Evolutionary conservation across 2,888 invertebrate genomes (phyloP).

Genomic region (Operophtera brumata): DNA sequence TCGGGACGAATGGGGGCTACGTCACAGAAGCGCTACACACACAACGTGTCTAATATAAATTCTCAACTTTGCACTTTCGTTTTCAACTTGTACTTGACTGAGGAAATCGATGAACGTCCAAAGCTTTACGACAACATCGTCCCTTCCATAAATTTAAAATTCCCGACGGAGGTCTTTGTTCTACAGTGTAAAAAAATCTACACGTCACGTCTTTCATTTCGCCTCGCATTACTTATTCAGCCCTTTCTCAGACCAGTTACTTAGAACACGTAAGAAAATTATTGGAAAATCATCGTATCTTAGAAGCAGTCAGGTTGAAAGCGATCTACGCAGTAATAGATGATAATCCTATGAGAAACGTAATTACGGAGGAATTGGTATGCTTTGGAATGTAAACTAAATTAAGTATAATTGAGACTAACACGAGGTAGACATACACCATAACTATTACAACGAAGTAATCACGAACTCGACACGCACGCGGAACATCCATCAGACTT

Average conservation of each 20-base stretch:
- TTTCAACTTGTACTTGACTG: slow-evolving; percentile 39
- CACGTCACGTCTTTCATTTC: slow-evolving; percentile 24
- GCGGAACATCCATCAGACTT: slow-evolving; percentile 29
- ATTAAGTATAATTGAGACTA: slow-evolving; percentile 2
- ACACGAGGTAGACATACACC: neutral
- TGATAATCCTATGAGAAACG: slow-evolving; percentile 11
- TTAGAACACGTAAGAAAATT: slow-evolving; percentile 13
- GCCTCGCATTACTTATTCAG: slow-evolving; percentile 15
- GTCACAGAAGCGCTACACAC: slow-evolving; percentile 55
- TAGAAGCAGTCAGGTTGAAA: slow-evolving; percentile 8
- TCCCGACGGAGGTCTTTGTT: slow-evolving; percentile 21
- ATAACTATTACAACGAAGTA: neutral
- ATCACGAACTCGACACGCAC: slow-evolving; percentile 13
- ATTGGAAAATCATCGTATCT: slow-evolving; percentile 17
- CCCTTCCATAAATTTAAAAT: slow-evolving; percentile 25
- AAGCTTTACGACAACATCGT: slow-evolving; percentile 24
- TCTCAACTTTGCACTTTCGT: slow-evolving; percentile 53
- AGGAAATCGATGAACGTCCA: slow-evolving; percentile 22
- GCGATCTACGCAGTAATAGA: slow-evolving; percentile 6
- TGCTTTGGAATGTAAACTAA: slow-evolving; percentile 7
- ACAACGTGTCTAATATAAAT: slow-evolving; percentile 40
- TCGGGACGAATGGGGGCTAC: slow-evolving; percentile 62
- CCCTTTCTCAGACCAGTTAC: slow-evolving; percentile 5
- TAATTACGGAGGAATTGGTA: slow-evolving; percentile 16
- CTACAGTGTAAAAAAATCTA: slow-evolving; percentile 13